Evolutionary conservation across 2,113 vertebrate species (phyloP), one percentile per base, ranked within the genome.

Genomic region (Sturnus vulgaris): DNA sequence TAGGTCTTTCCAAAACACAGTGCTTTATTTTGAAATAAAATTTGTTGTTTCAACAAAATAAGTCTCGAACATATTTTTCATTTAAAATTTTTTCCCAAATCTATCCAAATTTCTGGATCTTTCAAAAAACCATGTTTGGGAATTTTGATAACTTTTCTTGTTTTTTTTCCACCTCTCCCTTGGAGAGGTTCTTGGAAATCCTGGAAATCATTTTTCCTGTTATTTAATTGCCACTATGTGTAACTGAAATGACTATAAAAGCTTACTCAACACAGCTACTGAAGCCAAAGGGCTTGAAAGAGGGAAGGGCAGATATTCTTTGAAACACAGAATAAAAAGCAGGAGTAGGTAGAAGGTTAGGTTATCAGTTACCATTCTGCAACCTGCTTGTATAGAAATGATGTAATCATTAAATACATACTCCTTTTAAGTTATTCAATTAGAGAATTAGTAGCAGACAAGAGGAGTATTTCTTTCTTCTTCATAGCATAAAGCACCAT

Each of bases 271-370:
- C 0, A 1, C 10, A 68, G 49, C 47, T 87, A 10, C 19, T 31
- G 44, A 86, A 96, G 69, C 31, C 60, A 87, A 93, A 95, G 61
- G 52, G 63, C 61, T 90, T 72, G 49, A 33, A 79, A 82, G 53
- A 91, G 40, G 77, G 73, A 91, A 91, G 52, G 82, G 82, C 73
- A 94, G 61, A 71, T 82, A 76, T 2, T 82, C 59, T 95, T 92
- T 91, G 66, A 79, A 87, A 86, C 40, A 55, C 17, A 82, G 47
- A n/a, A 86, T 27, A 75, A 31, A 91, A 71, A 75, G 50, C 22
- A 59, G 63, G 22, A 87, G 21, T 52, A 47, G 52, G 57, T 70
- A 89, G 65, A 72, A 83, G 42, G 33, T 60, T 78, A 83, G 42
- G 33, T 60, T 78, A 52, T 60, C 52, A 60, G 73, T 68, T 91